Conservation (phyloP, 2,113 vertebrate genomes). For the Typhlomys cinereus region DNA sequence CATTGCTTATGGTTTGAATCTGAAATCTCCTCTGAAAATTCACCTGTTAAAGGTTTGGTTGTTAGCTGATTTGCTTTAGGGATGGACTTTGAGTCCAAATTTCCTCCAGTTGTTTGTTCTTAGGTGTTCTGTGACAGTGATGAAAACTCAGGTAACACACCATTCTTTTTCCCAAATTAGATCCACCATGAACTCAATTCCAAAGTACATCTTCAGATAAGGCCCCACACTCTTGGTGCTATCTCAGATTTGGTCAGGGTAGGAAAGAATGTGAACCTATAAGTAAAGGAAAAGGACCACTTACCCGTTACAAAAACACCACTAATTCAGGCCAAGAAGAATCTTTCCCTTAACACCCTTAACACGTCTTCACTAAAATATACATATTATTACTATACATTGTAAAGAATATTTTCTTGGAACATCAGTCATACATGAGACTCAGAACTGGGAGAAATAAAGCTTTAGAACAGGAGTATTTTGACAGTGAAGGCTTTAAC, state of each 20-base stretch:
- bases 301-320: neutral
- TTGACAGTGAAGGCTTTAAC: neutral
- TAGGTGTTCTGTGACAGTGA: no score
- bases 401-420: conserved; percentile 8
- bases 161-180: neutral
- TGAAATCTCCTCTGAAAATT: neutral
- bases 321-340: conserved; percentile 22
- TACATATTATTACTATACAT: neutral
- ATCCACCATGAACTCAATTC: neutral
- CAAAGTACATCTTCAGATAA: conserved; percentile 33
- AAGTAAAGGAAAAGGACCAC: neutral
- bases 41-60: neutral
- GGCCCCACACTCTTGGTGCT: neutral
- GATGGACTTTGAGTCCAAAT: neutral
- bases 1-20: neutral
- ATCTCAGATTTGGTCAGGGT: conserved; percentile 1
- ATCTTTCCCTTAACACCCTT: conserved; percentile 30
- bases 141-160: no score
- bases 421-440: neutral
- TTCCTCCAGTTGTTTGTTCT: no score
- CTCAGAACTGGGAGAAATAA: conserved; percentile 15
- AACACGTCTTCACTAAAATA: neutral
- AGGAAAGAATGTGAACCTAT: neutral
- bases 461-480: neutral
- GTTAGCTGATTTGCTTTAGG: neutral